phyloP scores from a whole-genome alignment of 1,140 invertebrate species.

The Cydia fagiglandana region DNA sequence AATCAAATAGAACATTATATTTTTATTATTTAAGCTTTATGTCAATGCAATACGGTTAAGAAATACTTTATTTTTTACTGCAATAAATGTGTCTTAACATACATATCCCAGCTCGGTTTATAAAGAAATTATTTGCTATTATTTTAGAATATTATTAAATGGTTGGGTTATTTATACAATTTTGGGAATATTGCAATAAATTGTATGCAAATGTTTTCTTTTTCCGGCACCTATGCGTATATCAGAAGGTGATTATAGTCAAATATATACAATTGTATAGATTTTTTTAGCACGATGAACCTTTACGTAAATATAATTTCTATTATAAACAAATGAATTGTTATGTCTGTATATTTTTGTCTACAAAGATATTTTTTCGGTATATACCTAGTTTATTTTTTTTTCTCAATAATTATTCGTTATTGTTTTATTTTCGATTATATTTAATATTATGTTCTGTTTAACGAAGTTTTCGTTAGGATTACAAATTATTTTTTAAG shows the following conservation, averaged over 20 bases:
- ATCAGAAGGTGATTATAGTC: slow-evolving; percentile 23
- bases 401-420: slow-evolving; percentile 42
- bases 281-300: slow-evolving; percentile 35
- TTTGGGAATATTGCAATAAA: background rate
- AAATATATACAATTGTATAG: slow-evolving; percentile 36
- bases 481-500: slow-evolving; percentile 43
- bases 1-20: background rate
- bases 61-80: background rate
- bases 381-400: slow-evolving; percentile 43
- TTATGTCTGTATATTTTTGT: slow-evolving; percentile 72
- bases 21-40: background rate
- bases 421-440: slow-evolving; percentile 36
- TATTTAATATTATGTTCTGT: slow-evolving; percentile 39
- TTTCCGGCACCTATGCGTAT: background rate
- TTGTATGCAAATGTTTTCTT: slow-evolving; percentile 9
- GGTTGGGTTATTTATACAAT: background rate
- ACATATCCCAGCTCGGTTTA: background rate
- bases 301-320: slow-evolving; percentile 32
- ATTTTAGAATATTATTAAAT: background rate
- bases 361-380: slow-evolving; percentile 45
- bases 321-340: slow-evolving; percentile 33
- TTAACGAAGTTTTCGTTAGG: slow-evolving; percentile 35
- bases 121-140: background rate
- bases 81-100: background rate
- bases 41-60: background rate